phyloP scores from a whole-genome alignment of 2,888 invertebrate species.

The Elgonia sp. region DNA sequence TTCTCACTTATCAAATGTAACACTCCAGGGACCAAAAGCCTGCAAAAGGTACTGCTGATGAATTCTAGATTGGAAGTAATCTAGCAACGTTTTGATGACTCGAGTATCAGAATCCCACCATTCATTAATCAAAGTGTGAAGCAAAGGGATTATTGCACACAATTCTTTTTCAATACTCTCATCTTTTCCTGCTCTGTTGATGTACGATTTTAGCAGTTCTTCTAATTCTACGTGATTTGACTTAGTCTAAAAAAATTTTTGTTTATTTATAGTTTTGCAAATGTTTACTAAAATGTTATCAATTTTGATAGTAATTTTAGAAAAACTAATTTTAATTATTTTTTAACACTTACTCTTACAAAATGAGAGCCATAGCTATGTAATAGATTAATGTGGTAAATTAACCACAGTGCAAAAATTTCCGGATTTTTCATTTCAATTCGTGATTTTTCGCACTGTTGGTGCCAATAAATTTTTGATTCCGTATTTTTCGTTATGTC shows the following conservation, averaged over 20 bases:
- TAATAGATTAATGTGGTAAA: slow-evolving; percentile 87
- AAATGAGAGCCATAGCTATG: slow-evolving; percentile 84
- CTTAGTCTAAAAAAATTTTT: slow-evolving; percentile 76
- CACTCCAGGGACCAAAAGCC: slow-evolving; percentile 86
- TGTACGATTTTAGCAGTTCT: slow-evolving; percentile 86
- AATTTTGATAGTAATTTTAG: too few relatives aligned
- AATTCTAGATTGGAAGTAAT: slow-evolving; percentile 88
- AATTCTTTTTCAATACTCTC: slow-evolving; percentile 87
- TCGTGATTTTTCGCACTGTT: slow-evolving; percentile 71
- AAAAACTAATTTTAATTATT: too few relatives aligned
- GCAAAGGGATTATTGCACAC: slow-evolving; percentile 86
- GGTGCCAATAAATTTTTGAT: slow-evolving; percentile 73
- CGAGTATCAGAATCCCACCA: slow-evolving; percentile 88
- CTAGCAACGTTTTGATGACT: slow-evolving; percentile 88
- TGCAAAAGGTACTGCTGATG: slow-evolving; percentile 88
- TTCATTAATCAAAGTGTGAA: slow-evolving; percentile 86
- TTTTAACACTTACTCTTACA: slow-evolving; percentile 80
- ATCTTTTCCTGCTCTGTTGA: slow-evolving; percentile 85
- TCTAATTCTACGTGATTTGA: slow-evolving; percentile 87
- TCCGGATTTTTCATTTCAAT: slow-evolving; percentile 83
- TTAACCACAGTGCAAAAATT: slow-evolving; percentile 87
- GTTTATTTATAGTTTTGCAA: not conserved
- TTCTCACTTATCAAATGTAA: slow-evolving; percentile 87
- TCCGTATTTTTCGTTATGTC: slow-evolving; percentile 77
- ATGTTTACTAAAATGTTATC: too few relatives aligned